Conservation (phyloP, 2,888 invertebrate species). For the Lacanobia wlatinum region DNA sequence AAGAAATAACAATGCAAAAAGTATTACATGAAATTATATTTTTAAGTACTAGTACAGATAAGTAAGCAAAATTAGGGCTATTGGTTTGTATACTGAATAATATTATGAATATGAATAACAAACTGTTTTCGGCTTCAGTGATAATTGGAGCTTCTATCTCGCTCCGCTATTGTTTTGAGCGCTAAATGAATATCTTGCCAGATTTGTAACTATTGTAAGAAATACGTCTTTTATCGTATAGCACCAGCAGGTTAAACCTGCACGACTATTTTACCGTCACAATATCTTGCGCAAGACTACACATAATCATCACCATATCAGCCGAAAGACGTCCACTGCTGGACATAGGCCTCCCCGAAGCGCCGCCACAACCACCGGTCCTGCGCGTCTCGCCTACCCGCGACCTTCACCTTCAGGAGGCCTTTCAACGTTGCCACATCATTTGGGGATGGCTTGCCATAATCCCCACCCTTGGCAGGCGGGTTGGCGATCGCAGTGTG, state of each 20-base stretch:
- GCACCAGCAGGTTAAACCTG: background rate
- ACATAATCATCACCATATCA: too few relatives aligned
- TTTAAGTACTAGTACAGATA: background rate
- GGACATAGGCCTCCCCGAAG: too few relatives aligned
- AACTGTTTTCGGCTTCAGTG: background rate
- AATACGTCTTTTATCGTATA: background rate
- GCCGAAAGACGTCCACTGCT: too few relatives aligned
- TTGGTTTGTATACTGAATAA: background rate
- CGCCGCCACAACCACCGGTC: too few relatives aligned
- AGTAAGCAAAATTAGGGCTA: background rate
- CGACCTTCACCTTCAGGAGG: too few relatives aligned
- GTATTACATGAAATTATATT: constrained; percentile 39
- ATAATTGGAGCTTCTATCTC: background rate
- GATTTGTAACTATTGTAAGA: background rate
- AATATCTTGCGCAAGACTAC: background rate
- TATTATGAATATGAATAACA: background rate
- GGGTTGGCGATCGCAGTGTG: too few relatives aligned
- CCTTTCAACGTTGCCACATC: too few relatives aligned
- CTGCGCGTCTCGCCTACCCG: too few relatives aligned
- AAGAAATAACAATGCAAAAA: constrained; percentile 22
- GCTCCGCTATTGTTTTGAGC: background rate
- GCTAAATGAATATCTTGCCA: constrained; percentile 33
- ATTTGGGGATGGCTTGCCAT: too few relatives aligned
- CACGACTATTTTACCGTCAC: background rate
- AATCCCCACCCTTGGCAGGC: too few relatives aligned